These are phyloP conservation scores for Varanus komodoensis DNA, from an alignment of 2,113 vertebrate genomes.

Conservation along the genomic window DNA sequence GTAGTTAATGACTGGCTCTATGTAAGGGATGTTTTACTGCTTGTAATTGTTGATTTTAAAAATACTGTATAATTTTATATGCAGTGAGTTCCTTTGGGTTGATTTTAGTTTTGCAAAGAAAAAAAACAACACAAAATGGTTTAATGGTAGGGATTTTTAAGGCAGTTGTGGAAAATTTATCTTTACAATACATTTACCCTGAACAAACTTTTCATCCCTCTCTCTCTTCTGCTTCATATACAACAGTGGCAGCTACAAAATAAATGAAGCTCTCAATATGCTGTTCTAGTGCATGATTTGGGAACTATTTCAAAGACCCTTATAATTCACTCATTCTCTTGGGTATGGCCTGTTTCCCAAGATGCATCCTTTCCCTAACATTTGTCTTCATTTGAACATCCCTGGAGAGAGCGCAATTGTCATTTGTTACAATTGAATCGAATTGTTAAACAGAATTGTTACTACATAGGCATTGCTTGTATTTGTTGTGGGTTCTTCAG, in stretches of 20 bases:
- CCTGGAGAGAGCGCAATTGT: background rate
- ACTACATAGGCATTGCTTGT: constrained; percentile 44
- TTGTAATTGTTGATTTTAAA: constrained; percentile 74
- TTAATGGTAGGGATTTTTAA: constrained; percentile 64
- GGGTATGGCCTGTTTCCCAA: background rate
- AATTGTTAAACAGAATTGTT: constrained; percentile 26
- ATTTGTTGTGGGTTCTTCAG: constrained; percentile 47
- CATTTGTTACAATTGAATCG: too few species aligned
- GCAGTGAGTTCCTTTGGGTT: constrained; percentile 70
- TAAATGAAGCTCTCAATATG: constrained; percentile 34
- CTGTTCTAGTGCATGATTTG: background rate
- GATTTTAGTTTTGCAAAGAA: constrained; percentile 74
- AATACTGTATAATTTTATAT: constrained; percentile 78
- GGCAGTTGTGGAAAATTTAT: constrained; percentile 55
- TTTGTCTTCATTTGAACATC: constrained; percentile 17
- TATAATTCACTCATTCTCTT: background rate
- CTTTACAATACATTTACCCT: constrained; percentile 69
- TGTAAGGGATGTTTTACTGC: constrained; percentile 65
- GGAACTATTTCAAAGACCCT: constrained; percentile 4
- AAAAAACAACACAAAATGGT: constrained; percentile 59
- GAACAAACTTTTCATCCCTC: constrained; percentile 61
- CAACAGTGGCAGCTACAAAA: constrained; percentile 58
- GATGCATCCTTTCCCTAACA: background rate
- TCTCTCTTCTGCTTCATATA: constrained; percentile 57
- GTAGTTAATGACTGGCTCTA: constrained; percentile 73